Conservation (phyloP, 2,797 vertebrate genomes). For the Gephyroberyx darwinii region DNA sequence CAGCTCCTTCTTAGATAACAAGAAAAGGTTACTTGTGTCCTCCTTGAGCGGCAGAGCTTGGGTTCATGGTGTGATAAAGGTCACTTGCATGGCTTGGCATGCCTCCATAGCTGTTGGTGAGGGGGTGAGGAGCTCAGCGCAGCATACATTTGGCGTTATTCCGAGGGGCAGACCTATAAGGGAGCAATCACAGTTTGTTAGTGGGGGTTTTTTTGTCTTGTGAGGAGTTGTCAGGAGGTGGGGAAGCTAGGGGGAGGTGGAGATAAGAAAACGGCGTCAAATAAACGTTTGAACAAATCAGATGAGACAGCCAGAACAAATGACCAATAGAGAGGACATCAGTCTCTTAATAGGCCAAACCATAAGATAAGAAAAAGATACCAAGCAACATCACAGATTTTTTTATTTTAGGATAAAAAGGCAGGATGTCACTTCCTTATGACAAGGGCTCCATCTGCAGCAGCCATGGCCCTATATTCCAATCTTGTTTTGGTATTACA, state of each 20-base stretch:
- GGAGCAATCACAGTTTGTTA: conserved; percentile 69
- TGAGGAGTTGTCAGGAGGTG: conserved; percentile 48
- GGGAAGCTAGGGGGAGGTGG: neutral
- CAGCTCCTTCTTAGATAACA: conserved; percentile 81
- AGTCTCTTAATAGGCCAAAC: neutral
- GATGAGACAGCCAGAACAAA: conserved; percentile 20
- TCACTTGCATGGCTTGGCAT: conserved; percentile 86
- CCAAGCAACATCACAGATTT: neutral
- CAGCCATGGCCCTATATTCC: conserved; percentile 41
- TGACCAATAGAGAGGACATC: neutral
- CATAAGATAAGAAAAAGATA: conserved; percentile 3
- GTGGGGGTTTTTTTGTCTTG: conserved; percentile 38
- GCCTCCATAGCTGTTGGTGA: conserved; percentile 82
- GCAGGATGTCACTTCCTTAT: conserved; percentile 47
- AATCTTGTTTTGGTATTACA: conserved; percentile 55
- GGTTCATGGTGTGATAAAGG: conserved; percentile 88
- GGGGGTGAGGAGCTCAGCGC: conserved; percentile 76
- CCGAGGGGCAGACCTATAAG: conserved; percentile 82
- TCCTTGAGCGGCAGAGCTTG: conserved; percentile 84
- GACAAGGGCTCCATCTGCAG: conserved; percentile 41
- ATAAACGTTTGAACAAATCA: conserved; percentile 49
- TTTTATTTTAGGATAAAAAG: conserved; percentile 25
- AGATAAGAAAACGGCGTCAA: conserved; percentile 24
- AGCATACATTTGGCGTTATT: conserved; percentile 84
- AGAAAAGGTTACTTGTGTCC: conserved; percentile 89